Evolutionary conservation across 2,888 invertebrate genomes (phyloP), one percentile per base, ranked within the genome.

Genomic region (Dendrolimus houi): DNA sequence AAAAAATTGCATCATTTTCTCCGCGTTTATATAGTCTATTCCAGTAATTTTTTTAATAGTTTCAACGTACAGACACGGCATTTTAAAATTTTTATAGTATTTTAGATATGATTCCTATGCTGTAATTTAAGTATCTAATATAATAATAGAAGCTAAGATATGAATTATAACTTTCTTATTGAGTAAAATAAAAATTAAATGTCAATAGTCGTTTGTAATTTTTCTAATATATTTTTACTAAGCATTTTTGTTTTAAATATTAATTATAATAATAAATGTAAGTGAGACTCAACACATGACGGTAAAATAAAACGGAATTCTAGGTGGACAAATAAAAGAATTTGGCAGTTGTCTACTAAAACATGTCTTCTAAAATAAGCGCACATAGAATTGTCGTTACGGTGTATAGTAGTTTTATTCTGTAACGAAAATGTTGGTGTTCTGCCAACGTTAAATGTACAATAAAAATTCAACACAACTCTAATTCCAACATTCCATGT

Each of bases 51-150:
- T 1, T 14, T 14, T 1, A 14, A 14, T 14, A 14, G 14, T 1
- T 14, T 14, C 14, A 14, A 14, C 14, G 14, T 42, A 42, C 42
- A 42, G 42, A 42, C 10, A 42, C 14, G 14, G 14, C 14, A 1
- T 10, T 1, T 42, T 42, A 1, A 42, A 2, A 42, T 1, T 42
- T 1, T 9, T 42, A 10, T 42, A 42, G 2, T 42, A 42, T 47
- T 47, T 9, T 54, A 53, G 61, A 67, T 57, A 57, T 64, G 70
- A 74, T 75, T 75, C 73, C 74, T 74, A 70, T 65, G 59, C 59
- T 59, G 55, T 62, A 64, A 58, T 59, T 64, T 64, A 62, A 60
- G 59, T 64, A 57, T 58, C 60, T 66, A 60, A 47, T 63, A 61
- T 60, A 59, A 60, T 54, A 62, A 60, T 65, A 64, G 55, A 59